phyloP scores from a whole-genome alignment of 2,113 vertebrate genomes.

The Dicaeum eximium region DNA sequence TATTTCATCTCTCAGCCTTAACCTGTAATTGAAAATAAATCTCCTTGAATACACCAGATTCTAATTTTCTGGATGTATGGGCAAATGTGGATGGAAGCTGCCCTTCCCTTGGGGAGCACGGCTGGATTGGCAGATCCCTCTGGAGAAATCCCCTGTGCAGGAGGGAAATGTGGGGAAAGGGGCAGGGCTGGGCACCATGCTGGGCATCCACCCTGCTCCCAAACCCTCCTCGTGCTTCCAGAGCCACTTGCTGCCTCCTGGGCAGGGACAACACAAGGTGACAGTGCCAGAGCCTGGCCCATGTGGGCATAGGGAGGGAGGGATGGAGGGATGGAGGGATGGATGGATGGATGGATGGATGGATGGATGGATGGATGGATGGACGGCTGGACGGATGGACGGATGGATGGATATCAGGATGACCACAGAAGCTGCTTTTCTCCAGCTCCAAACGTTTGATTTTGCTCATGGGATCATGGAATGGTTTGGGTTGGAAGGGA shows the following conservation, averaged over 20 bases:
- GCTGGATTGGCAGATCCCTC: not conserved
- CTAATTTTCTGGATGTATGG: conserved; percentile 41
- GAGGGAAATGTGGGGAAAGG: not conserved
- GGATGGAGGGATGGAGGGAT: not conserved
- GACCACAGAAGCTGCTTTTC: not conserved
- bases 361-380: not conserved
- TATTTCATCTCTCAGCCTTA: conserved; percentile 58
- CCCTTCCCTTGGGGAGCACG: not conserved
- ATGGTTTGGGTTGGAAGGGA: not conserved
- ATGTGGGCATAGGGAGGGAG: not conserved
- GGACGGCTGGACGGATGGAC: not conserved
- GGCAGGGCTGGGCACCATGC: accelerated
- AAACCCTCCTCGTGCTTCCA: not conserved
- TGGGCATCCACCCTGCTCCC: accelerated
- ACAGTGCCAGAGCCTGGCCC: not conserved
- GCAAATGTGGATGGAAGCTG: not conserved
- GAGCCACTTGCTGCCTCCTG: not conserved
- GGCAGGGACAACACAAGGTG: not conserved
- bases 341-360: not conserved
- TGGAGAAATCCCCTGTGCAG: not conserved
- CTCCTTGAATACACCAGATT: conserved; percentile 39
- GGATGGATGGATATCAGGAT: not conserved
- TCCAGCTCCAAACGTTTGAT: not conserved
- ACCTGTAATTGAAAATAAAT: conserved; percentile 74
- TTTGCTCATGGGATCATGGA: not conserved